Evolutionary conservation across 2,113 vertebrate species (phyloP).

Genomic region (Taurulus bubalis): DNA sequence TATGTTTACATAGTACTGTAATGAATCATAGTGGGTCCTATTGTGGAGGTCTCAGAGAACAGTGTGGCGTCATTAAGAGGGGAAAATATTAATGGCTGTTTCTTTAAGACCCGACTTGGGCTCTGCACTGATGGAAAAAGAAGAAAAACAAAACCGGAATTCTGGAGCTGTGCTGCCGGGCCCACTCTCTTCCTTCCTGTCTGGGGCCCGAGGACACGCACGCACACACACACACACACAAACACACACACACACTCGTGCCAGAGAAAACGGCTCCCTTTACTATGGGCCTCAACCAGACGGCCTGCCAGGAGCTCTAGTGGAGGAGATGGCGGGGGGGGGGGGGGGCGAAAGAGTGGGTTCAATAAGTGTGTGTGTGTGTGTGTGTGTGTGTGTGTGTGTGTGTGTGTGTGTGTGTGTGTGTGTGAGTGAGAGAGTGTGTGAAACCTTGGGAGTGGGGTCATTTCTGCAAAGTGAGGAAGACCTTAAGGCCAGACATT

Average conservation of each 20-base stretch:
- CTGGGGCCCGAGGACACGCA: constrained; percentile 76
- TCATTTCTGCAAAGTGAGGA: neutral
- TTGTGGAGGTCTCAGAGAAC: constrained; percentile 39
- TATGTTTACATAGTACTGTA: constrained; percentile 35
- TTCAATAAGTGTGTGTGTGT: constrained; percentile 44
- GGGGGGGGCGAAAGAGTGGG: constrained; percentile 51
- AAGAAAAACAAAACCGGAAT: constrained; percentile 82
- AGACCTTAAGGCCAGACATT: neutral
- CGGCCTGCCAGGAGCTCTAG: constrained; percentile 67
- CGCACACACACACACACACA: constrained; percentile 44
- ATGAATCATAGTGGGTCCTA: constrained; percentile 36
- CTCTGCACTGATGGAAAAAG: constrained; percentile 80
- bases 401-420: constrained; percentile 37
- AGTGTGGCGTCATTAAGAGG: constrained; percentile 43
- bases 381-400: constrained; percentile 35
- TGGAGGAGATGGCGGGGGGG: constrained; percentile 50
- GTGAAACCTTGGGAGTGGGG: neutral
- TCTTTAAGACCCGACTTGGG: constrained; percentile 80
- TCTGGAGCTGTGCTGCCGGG: constrained; percentile 78
- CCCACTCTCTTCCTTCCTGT: constrained; percentile 87
- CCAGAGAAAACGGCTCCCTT: constrained; percentile 75
- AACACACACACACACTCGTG: constrained; percentile 27
- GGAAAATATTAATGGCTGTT: constrained; percentile 73
- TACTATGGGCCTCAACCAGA: constrained; percentile 76
- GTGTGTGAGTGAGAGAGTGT: neutral